Evolutionary conservation across 1,140 invertebrate genomes (phyloP).

Genomic region (Drosophila sproati): DNA sequence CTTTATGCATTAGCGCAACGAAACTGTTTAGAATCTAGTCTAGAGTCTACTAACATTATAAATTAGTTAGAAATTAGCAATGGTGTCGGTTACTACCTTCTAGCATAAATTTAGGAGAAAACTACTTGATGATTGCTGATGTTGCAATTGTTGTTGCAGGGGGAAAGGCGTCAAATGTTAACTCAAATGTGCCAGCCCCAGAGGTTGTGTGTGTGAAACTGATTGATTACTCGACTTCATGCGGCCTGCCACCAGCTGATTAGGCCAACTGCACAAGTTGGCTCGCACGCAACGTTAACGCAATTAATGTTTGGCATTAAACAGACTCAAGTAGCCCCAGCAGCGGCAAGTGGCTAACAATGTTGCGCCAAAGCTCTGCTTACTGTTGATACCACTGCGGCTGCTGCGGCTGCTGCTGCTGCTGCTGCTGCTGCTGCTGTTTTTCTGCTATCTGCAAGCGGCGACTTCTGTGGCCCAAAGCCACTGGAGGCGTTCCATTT

Average conservation of each 20-base stretch:
- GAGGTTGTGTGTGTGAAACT: constrained; percentile 60
- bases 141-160: no score
- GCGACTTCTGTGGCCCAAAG: constrained; percentile 53
- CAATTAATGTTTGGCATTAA: constrained; percentile 77
- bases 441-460: constrained; percentile 29
- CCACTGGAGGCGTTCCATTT: constrained; percentile 70
- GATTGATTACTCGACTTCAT: constrained; percentile 63
- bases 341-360: neutral
- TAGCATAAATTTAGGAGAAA: constrained; percentile 1
- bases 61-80: constrained; percentile 33
- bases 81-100: constrained; percentile 33
- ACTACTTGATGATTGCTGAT: neutral
- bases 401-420: no score
- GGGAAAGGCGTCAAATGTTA: constrained; percentile 26
- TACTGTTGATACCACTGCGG: no score
- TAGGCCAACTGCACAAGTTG: constrained; percentile 36
- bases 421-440: neutral
- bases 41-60: constrained; percentile 46
- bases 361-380: neutral
- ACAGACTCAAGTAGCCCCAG: constrained; percentile 28
- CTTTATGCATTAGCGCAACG: constrained; percentile 34
- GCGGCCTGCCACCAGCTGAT: constrained; percentile 44
- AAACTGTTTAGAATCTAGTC: constrained; percentile 10
- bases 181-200: constrained; percentile 33
- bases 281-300: constrained; percentile 52